Evolutionary conservation across 2,113 vertebrate genomes (phyloP), one percentile per base, ranked within the genome.

Genomic region (Istiophorus platypterus): DNA sequence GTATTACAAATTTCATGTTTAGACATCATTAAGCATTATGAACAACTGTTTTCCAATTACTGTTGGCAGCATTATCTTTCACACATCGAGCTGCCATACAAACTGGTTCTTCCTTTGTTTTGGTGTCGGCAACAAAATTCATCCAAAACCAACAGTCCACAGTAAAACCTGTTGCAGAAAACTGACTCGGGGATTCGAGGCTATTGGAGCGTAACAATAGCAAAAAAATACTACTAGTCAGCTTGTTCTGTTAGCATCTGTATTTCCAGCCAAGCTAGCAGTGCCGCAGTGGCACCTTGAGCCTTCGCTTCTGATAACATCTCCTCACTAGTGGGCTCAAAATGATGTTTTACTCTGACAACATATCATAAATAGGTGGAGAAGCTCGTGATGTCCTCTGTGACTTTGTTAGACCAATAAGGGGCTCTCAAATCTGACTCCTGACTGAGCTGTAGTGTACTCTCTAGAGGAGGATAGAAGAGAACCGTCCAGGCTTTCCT

Each of bases 101-200:
- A 57, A 54, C 22, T 45, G 20, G 17, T 22, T 62, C 39, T 13
- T 12, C 59, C 3, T 57, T 22, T 54, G 5, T 37, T 47, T 18
- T 72, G n/a, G n/a, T 52, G 37, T 84, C 29, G 39, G 37, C 68
- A 54, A 29, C 52, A 34, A 20, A 37, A 29, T 31, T 31, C 27
- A 57, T 59, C 4, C n/a, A 59, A 71, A 58, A 72, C 67, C 17
- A 22, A 54, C 15, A 45, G 2, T 24, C n/a, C 20, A 49, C 24
- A 72, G 67, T 39, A 12, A 65, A 64, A 69, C 29, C 10, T 8
- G 63, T 24, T 56, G 7, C 51, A 63, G 57, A 54, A 51, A 7
- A 62, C 1, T 20, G n/a, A 77, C 45, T 45, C 6, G 0, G 20
- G 22, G 31, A 13, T 31, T 41, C n/a, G 20, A 45, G 26, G 2